phyloP scores from a whole-genome alignment of 2,888 invertebrate species.

The Schizaphis graminum region DNA sequence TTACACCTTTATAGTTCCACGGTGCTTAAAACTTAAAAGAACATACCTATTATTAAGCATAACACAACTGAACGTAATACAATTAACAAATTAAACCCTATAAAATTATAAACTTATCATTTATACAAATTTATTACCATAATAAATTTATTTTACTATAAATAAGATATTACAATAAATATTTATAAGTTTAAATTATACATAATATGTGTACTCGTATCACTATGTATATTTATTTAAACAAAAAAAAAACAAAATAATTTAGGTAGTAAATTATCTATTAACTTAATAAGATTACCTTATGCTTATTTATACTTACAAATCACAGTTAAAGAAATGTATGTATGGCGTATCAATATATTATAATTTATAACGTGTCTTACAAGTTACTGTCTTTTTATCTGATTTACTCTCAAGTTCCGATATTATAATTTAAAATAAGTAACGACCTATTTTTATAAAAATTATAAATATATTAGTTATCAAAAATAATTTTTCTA shows the following conservation, averaged over 20 bases:
- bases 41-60: background rate
- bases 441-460: background rate
- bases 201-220: background rate
- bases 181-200: background rate
- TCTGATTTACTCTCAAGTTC: background rate
- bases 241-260: background rate
- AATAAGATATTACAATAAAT: background rate
- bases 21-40: slow-evolving; percentile 11
- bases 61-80: background rate
- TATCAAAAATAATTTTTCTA: background rate
- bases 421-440: background rate
- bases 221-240: background rate
- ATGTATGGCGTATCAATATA: background rate
- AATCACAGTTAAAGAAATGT: background rate
- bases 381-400: background rate
- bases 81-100: background rate
- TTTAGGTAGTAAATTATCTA: background rate
- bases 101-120: background rate
- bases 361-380: too few species aligned
- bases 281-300: background rate
- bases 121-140: background rate
- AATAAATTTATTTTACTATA: background rate
- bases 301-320: background rate
- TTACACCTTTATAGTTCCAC: background rate
- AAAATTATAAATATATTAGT: background rate